Percentiles rank a stretch among this genome's conserved stretches.
These are phyloP conservation scores for Lithosia quadra DNA, from an alignment of 2,888 invertebrate species.

Conservation along the genomic window DNA sequence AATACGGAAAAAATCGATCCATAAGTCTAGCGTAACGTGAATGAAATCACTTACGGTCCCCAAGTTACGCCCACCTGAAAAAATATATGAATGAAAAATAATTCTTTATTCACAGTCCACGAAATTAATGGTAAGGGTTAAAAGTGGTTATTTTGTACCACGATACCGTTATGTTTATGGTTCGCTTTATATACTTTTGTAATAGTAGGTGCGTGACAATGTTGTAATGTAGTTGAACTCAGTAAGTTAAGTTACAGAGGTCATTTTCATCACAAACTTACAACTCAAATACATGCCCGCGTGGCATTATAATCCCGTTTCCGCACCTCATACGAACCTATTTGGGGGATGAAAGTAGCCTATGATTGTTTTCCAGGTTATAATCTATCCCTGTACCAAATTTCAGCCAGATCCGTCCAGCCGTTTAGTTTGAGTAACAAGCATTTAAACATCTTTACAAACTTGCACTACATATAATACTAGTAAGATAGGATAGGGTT, in stretches of 20 bases:
- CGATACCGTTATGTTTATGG: slow-evolving; percentile 47
- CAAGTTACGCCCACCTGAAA: background rate
- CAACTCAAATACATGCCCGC: background rate
- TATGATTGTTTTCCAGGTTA: background rate
- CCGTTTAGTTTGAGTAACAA: too few species aligned
- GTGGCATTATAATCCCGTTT: too few species aligned
- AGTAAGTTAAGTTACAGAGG: too few species aligned
- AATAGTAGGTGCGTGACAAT: background rate
- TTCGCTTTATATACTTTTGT: slow-evolving; percentile 8
- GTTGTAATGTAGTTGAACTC: background rate
- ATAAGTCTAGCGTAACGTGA: background rate
- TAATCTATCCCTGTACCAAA: too few species aligned
- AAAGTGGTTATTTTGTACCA: slow-evolving; percentile 36
- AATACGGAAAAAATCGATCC: background rate
- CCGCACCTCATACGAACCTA: too few species aligned
- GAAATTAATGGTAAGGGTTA: slow-evolving; percentile 35
- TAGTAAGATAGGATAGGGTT: too few species aligned
- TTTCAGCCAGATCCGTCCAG: too few species aligned
- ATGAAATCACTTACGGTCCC: background rate
- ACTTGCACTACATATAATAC: too few species aligned
- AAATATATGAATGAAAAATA: slow-evolving; percentile 18
- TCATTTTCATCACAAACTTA: background rate
- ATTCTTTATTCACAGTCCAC: slow-evolving; percentile 25
- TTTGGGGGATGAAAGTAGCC: too few species aligned
- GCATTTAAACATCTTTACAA: too few species aligned